Conservation (phyloP, 2,797 vertebrate genomes). For the Leptatherina wallacei region DNA sequence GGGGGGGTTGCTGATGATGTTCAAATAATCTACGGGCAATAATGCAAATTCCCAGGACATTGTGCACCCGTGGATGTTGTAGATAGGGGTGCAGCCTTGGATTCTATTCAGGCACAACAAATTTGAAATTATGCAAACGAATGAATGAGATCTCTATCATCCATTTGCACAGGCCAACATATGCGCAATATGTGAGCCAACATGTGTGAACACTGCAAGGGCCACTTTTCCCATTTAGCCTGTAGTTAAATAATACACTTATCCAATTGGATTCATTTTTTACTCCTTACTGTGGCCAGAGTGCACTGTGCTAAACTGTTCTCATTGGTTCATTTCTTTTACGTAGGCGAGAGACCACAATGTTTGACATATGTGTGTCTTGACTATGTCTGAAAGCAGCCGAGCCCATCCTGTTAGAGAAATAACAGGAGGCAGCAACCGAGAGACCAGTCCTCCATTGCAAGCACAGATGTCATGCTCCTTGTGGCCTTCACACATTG, state of each 20-base stretch:
- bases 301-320: constrained; percentile 27
- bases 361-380: constrained; percentile 54
- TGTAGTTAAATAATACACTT: constrained; percentile 47
- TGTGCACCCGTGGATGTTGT: constrained; percentile 62
- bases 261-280: constrained; percentile 51
- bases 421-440: constrained; percentile 55
- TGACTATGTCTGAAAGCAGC: constrained; percentile 60
- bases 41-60: constrained; percentile 78
- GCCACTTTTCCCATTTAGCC: constrained; percentile 43
- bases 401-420: constrained; percentile 50
- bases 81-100: constrained; percentile 55
- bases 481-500: constrained; percentile 75
- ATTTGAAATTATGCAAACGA: constrained; percentile 75
- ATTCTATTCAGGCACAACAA: constrained; percentile 67
- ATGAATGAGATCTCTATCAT: constrained; percentile 62
- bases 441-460: constrained; percentile 55
- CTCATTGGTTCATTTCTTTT: constrained; percentile 46
- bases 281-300: constrained; percentile 19
- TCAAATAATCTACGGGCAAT: constrained; percentile 85
- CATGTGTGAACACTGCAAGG: constrained; percentile 38
- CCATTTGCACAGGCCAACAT: constrained; percentile 32
- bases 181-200: constrained; percentile 35
- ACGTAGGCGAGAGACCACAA: constrained; percentile 43
- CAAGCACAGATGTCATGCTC: constrained; percentile 72
- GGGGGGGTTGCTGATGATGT: constrained; percentile 69